These are phyloP conservation scores for Acleris emargana DNA, from an alignment of 2,888 invertebrate genomes.

Conservation along the genomic window DNA sequence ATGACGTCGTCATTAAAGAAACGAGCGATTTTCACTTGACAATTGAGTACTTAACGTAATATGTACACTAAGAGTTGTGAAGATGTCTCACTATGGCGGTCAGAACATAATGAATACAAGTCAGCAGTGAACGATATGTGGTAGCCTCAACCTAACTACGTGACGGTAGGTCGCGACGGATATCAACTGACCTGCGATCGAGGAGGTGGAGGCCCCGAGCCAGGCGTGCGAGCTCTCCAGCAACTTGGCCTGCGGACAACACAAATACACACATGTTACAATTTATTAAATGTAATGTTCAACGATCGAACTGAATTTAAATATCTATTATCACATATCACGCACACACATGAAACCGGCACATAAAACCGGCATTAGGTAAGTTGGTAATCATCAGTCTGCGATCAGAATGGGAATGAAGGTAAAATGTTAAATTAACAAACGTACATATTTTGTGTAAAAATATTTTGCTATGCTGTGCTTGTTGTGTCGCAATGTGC, in stretches of 20 bases:
- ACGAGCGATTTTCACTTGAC: neutral
- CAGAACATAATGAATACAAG: neutral
- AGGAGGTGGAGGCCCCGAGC: conserved; percentile 95
- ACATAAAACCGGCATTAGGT: no score
- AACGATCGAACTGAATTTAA: neutral
- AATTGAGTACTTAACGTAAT: no score
- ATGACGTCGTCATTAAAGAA: conserved; percentile 4
- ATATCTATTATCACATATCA: no score
- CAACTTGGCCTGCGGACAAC: conserved; percentile 91
- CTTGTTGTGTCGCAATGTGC: no score
- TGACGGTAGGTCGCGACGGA: conserved; percentile 25
- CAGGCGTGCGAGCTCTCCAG: conserved; percentile 96
- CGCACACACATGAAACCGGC: no score
- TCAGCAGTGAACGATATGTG: conserved; percentile 1
- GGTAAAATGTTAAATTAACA: no score
- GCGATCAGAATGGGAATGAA: neutral
- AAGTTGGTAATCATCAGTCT: no score
- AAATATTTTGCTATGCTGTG: no score
- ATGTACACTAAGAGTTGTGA: no score
- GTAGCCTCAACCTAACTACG: neutral
- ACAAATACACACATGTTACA: neutral
- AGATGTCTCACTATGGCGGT: no score
- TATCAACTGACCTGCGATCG: conserved; percentile 93
- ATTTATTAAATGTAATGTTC: conserved; percentile 9
- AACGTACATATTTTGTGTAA: no score